Evolutionary conservation across 2,888 invertebrate genomes (phyloP).

Genomic region (Drosophila paranaensis): DNA sequence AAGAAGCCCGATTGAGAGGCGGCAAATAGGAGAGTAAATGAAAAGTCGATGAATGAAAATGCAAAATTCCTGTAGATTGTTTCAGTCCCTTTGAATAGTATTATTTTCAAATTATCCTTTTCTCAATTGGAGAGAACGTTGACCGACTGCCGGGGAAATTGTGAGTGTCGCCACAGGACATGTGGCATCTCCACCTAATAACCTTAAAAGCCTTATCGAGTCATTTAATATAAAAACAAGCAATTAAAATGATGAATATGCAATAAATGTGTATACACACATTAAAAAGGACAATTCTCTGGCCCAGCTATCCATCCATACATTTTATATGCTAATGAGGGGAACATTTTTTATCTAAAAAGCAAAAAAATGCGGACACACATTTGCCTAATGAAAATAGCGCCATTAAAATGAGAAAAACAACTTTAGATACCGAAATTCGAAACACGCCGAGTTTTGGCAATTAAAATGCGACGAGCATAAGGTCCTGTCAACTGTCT

Average conservation of each 20-base stretch:
- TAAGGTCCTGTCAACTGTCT: constrained; percentile 52
- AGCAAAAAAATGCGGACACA: constrained; percentile 66
- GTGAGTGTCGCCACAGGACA: constrained; percentile 39
- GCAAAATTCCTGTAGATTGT: not conserved
- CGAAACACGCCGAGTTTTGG: constrained; percentile 75
- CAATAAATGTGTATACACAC: constrained; percentile 72
- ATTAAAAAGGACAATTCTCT: constrained; percentile 53
- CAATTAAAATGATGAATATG: constrained; percentile 81
- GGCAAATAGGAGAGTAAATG: not conserved
- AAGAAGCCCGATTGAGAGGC: no score
- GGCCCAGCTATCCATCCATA: constrained; percentile 37
- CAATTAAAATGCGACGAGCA: constrained; percentile 80
- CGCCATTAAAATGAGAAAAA: constrained; percentile 80
- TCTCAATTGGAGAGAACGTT: constrained; percentile 3
- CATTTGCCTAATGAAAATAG: constrained; percentile 82
- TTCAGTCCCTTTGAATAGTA: not conserved
- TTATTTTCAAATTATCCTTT: not conserved
- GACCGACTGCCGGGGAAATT: constrained; percentile 17
- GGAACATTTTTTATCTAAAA: constrained; percentile 67
- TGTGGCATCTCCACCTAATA: constrained; percentile 60
- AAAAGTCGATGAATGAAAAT: no score
- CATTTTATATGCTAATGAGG: constrained; percentile 80
- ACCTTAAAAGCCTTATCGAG: constrained; percentile 81
- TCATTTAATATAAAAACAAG: constrained; percentile 77
- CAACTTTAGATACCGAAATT: constrained; percentile 80